phyloP scores from a whole-genome alignment of 1,140 invertebrate genomes.

The Lineus longissimus region DNA sequence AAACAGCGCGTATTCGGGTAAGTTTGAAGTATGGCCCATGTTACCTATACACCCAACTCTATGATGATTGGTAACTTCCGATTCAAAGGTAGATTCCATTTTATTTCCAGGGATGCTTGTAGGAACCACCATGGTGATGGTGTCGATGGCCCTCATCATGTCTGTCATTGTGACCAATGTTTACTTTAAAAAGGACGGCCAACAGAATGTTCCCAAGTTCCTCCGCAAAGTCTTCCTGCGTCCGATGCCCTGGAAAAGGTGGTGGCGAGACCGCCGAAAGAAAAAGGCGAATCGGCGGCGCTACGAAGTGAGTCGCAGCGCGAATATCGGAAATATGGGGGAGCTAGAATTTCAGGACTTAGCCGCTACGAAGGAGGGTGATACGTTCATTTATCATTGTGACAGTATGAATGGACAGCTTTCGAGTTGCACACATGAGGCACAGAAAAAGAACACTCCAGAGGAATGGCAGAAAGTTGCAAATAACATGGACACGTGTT shows the following conservation, averaged over 20 bases:
- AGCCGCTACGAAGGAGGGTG: background rate
- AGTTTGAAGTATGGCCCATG: too few species aligned
- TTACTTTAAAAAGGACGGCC: constrained; percentile 18
- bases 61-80: too few species aligned
- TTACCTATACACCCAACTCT: too few species aligned
- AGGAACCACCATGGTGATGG: constrained; percentile 25
- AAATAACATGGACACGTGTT: constrained; percentile 10
- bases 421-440: background rate
- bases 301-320: background rate
- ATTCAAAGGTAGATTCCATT: background rate
- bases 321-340: background rate
- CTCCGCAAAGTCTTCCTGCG: constrained; percentile 9
- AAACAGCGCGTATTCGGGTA: too few species aligned
- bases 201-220: constrained; percentile 8
- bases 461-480: constrained; percentile 17
- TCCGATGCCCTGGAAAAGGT: too few species aligned
- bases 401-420: background rate
- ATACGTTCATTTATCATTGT: constrained; percentile 10
- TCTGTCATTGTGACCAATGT: constrained; percentile 25
- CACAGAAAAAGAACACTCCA: constrained; percentile 3
- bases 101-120: constrained; percentile 20
- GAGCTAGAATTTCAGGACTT: constrained; percentile 15
- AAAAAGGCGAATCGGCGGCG: background rate
- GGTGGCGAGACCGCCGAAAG: background rate
- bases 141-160: constrained; percentile 25